Percentiles rank a stretch among this genome's conserved stretches.
Evolutionary conservation across 2,888 invertebrate species (phyloP).

Genomic region (Meta bourneti): DNA sequence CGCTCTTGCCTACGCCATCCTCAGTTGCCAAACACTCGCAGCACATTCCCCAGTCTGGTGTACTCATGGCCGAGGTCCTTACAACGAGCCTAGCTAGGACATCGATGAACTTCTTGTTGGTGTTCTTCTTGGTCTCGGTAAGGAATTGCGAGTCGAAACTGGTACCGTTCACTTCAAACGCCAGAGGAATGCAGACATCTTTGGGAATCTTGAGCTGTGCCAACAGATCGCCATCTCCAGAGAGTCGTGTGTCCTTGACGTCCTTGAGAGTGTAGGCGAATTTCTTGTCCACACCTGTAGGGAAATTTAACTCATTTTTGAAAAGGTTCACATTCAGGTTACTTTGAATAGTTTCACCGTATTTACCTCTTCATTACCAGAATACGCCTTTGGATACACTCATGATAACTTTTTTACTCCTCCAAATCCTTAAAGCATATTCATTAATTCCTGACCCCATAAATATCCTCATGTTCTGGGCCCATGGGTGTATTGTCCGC

Average conservation of each 20-base stretch:
- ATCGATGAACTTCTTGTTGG: conserved; percentile 85
- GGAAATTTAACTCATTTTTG: conserved; percentile 49
- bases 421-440: too few relatives aligned
- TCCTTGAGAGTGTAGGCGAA: conserved; percentile 91
- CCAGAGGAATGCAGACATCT: conserved; percentile 88
- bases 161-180: conserved; percentile 90
- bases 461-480: too few relatives aligned
- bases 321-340: too few relatives aligned
- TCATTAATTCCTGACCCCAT: too few relatives aligned
- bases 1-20: conserved; percentile 80
- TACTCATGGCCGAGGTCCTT: conserved; percentile 79
- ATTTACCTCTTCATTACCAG: too few relatives aligned
- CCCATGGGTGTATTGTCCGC: too few relatives aligned
- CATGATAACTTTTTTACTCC: too few relatives aligned
- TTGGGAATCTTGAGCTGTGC: conserved; percentile 89
- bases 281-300: conserved; percentile 87
- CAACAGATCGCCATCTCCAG: conserved; percentile 87
- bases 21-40: conserved; percentile 81
- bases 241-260: conserved; percentile 83
- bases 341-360: too few relatives aligned
- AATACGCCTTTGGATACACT: too few relatives aligned
- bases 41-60: conserved; percentile 81
- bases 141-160: conserved; percentile 80
- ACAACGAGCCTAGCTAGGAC: conserved; percentile 85
- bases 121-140: conserved; percentile 82